Base-by-base conservation (phyloP, 2,113 vertebrate genomes). In the Urocolius indicus region DNA sequence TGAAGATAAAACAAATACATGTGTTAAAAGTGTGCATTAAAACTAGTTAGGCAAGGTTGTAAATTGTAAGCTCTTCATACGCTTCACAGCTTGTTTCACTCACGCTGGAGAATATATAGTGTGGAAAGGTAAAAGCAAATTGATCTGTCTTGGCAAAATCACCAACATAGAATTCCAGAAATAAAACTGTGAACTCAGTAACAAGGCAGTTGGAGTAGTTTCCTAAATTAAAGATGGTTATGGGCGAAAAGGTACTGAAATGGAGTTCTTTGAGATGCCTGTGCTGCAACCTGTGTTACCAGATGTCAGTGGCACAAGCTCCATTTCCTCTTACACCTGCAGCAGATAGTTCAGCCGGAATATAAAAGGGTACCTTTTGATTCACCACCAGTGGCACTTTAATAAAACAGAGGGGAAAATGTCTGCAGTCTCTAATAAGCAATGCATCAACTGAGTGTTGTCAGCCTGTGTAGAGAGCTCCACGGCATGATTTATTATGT, bases 401-500 rank as follows among this genome's bases (percentile, higher is more conserved):
- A 96, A 97, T 95, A 96, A 96, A 98, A 97, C 36, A 92, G 72
- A 75, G 59, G 63, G 76, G 51, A 87, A 96, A 96, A 95, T 96
- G 68, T 94, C 96, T 93, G 16, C 74, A 89, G 93, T 94, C 83
- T 97, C 85, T 94, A 97, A 97, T 97, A 98, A 97, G 96, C 95
- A 96, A 62, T 98, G 66, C 96, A 97, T 98, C 98, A 98, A 13
- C 66, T 54, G 87, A 91, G 58, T 3, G 17, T 90, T 97, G 96
- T 97, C 97, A 97, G 90, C 82, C 75, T 95, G 71, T 85, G 73
- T 94, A 94, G 94, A 93, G 92, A 92, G 95, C 95, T 95, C 93
- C 81, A 91, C 75, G 85, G 34, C 68, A 78, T 98, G 98, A 98
- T 98, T 98, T 98, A 98, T 98, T 97, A 91, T 94, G 93, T 98